Conservation (phyloP, 2,888 invertebrate genomes). For the Mayetiola destructor region DNA sequence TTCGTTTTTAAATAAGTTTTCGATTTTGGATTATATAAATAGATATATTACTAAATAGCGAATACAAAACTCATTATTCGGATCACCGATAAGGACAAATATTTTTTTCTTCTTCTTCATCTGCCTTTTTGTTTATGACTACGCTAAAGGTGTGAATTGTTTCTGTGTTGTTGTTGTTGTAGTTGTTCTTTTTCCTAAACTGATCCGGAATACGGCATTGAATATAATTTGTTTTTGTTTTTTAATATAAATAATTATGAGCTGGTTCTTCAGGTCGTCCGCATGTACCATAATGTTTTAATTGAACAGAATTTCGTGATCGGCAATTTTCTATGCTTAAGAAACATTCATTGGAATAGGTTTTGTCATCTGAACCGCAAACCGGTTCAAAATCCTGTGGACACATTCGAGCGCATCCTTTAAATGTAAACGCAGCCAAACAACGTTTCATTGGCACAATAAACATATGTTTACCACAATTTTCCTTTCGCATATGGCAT, state of each 20-base stretch:
- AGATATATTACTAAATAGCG: too few relatives aligned
- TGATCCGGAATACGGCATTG: too few relatives aligned
- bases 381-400: conserved; percentile 78
- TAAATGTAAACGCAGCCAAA: conserved; percentile 68
- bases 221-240: too few relatives aligned
- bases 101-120: too few relatives aligned
- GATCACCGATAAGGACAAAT: too few relatives aligned
- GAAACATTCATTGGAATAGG: conserved; percentile 88
- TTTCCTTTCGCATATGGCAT: conserved; percentile 81
- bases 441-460: conserved; percentile 83
- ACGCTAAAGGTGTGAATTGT: neutral
- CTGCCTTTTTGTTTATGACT: too few relatives aligned
- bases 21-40: too few relatives aligned
- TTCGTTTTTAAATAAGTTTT: too few relatives aligned
- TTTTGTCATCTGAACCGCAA: conserved; percentile 83
- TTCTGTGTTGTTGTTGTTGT: neutral
- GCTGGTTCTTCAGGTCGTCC: conserved; percentile 73
- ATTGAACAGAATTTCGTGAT: conserved; percentile 59
- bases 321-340: conserved; percentile 82
- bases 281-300: conserved; percentile 72
- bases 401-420: conserved; percentile 75
- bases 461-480: conserved; percentile 82
- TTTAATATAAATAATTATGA: conserved; percentile 75
- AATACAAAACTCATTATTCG: too few relatives aligned
- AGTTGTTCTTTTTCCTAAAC: too few relatives aligned